Evolutionary conservation across 2,113 vertebrate genomes (phyloP).

Genomic region (Agapornis roseicollis): DNA sequence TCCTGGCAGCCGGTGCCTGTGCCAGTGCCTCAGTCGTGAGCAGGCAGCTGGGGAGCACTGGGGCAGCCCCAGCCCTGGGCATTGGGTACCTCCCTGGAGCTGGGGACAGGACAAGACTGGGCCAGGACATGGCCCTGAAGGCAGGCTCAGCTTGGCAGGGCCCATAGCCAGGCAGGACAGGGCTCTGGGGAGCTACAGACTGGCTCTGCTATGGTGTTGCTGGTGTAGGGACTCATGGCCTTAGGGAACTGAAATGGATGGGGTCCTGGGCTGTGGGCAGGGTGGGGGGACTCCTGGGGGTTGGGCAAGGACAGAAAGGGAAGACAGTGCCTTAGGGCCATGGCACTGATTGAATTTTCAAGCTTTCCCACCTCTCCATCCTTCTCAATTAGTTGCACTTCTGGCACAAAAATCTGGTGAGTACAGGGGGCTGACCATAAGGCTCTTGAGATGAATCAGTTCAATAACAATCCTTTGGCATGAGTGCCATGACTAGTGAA

Average conservation of each 20-base stretch:
- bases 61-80: not conserved
- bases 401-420: not conserved
- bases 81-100: not conserved
- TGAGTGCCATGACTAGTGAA: fast-evolving
- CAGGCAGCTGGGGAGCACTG: fast-evolving
- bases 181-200: not conserved
- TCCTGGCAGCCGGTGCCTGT: not conserved
- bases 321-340: not conserved
- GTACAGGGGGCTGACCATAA: not conserved
- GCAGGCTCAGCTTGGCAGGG: not conserved
- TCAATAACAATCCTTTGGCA: not conserved
- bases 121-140: too few relatives aligned
- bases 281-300: fast-evolving
- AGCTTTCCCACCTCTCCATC: not conserved
- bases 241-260: not conserved
- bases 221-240: not conserved
- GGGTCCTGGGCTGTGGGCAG: not conserved
- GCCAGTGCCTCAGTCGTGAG: not conserved
- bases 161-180: not conserved
- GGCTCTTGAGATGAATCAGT: not conserved
- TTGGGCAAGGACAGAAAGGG: not conserved
- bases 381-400: not conserved
- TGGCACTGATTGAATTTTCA: not conserved
- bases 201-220: not conserved
- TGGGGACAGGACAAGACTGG: not conserved